Conservation (phyloP, 2,113 vertebrate genomes). For the Bombycilla garrulus region DNA sequence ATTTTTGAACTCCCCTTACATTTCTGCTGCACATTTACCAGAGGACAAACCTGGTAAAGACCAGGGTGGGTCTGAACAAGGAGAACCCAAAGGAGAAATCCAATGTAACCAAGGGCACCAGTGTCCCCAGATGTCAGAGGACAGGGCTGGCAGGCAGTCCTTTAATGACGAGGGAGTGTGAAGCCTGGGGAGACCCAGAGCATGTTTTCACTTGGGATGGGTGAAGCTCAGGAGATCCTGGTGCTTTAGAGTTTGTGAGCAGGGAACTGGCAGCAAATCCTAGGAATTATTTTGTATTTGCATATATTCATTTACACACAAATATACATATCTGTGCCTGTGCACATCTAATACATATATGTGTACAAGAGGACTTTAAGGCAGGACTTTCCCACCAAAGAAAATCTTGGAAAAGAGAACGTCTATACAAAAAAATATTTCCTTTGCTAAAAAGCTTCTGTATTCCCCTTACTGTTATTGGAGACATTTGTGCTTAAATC, state of each 20-base stretch:
- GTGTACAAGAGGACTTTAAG: background rate
- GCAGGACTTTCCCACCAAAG: background rate
- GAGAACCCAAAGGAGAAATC: background rate
- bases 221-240: background rate
- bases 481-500: constrained; percentile 28
- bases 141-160: background rate
- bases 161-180: background rate
- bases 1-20: background rate
- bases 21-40: background rate
- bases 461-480: constrained; percentile 2
- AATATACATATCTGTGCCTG: background rate
- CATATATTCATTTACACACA: background rate
- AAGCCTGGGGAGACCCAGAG: background rate
- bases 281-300: background rate
- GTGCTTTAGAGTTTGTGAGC: background rate
- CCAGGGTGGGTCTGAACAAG: background rate
- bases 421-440: constrained; percentile 27
- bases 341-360: background rate
- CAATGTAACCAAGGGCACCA: background rate
- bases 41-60: background rate
- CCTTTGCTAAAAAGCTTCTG: background rate
- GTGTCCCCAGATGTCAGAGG: background rate
- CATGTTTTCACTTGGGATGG: background rate
- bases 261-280: background rate
- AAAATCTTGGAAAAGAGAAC: constrained; percentile 32